Percentiles rank a stretch among this genome's conserved stretches.
phyloP scores from a whole-genome alignment of 2,888 invertebrate genomes.

The Margaritifera margaritifera region DNA sequence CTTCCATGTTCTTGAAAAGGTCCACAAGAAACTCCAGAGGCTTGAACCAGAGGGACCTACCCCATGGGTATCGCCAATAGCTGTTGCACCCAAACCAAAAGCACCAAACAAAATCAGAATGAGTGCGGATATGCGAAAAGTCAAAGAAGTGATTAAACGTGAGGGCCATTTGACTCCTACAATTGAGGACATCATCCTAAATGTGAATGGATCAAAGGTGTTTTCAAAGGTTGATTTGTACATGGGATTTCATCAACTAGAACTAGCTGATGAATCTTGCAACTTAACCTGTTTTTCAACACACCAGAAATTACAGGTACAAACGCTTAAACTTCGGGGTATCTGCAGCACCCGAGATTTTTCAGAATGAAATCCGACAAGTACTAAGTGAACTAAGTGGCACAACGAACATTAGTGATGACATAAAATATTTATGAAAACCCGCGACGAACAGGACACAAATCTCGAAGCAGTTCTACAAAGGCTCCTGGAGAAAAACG shows the following conservation, averaged over 20 bases:
- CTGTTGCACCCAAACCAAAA: slow-evolving; percentile 25
- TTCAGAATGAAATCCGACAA: too few species aligned
- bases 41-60: slow-evolving; percentile 41
- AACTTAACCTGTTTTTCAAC: slow-evolving; percentile 37
- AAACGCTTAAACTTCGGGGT: slow-evolving; percentile 20
- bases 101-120: slow-evolving; percentile 29
- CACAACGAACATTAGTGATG: too few species aligned
- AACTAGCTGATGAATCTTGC: slow-evolving; percentile 31
- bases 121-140: slow-evolving; percentile 37
- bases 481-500: too few species aligned
- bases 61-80: slow-evolving; percentile 44
- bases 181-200: slow-evolving; percentile 31
- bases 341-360: too few species aligned
- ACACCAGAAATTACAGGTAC: slow-evolving; percentile 25
- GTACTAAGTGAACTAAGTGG: too few species aligned
- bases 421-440: too few species aligned
- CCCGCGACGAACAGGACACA: too few species aligned
- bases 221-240: slow-evolving; percentile 36
- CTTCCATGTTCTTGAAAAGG: slow-evolving; percentile 28
- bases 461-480: too few species aligned
- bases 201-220: slow-evolving; percentile 35
- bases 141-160: slow-evolving; percentile 34
- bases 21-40: slow-evolving; percentile 32
- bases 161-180: slow-evolving; percentile 32
- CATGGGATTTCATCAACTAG: slow-evolving; percentile 41